Percentiles rank a stretch among this genome's conserved stretches.
phyloP scores from a whole-genome alignment of 2,113 vertebrate genomes.

The Synchiropus splendidus region DNA sequence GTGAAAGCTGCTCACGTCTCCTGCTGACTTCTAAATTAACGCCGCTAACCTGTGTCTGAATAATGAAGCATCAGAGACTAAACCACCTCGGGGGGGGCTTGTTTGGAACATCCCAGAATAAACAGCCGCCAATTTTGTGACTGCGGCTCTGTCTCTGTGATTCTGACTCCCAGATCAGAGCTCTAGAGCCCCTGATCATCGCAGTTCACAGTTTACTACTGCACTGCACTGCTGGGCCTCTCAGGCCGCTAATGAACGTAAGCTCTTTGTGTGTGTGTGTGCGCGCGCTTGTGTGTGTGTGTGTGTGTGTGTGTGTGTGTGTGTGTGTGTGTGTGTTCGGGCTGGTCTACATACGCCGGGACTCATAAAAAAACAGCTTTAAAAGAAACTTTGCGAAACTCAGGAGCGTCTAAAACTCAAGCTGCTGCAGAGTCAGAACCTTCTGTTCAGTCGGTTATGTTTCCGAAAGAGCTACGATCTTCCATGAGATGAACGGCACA shows the following conservation, averaged over 20 bases:
- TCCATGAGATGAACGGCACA: no score
- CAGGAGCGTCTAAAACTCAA: no score
- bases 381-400: not conserved
- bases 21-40: constrained; percentile 1
- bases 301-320: constrained; percentile 15
- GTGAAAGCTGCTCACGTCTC: constrained; percentile 1
- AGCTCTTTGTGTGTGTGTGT: constrained; percentile 54
- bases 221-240: constrained; percentile 90
- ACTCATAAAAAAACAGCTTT: constrained; percentile 4
- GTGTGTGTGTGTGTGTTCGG: constrained; percentile 5
- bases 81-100: no score
- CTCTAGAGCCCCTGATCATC: constrained; percentile 96
- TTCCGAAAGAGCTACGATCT: no score
- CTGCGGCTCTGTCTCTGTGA: constrained; percentile 69
- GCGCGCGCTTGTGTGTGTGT: constrained; percentile 6
- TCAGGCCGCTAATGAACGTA: constrained; percentile 87
- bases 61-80: no score
- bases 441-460: no score
- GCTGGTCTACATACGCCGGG: not conserved
- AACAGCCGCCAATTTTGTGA: constrained; percentile 37
- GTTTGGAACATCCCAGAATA: no score
- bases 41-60: no score
- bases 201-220: constrained; percentile 95
- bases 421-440: no score
- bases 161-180: constrained; percentile 88